A percentile compares a stretch with the other conserved stretches of the same genome.
These are phyloP conservation scores for Epinephelus awoara DNA, from an alignment of 2,797 vertebrate species.

Conservation along the genomic window DNA sequence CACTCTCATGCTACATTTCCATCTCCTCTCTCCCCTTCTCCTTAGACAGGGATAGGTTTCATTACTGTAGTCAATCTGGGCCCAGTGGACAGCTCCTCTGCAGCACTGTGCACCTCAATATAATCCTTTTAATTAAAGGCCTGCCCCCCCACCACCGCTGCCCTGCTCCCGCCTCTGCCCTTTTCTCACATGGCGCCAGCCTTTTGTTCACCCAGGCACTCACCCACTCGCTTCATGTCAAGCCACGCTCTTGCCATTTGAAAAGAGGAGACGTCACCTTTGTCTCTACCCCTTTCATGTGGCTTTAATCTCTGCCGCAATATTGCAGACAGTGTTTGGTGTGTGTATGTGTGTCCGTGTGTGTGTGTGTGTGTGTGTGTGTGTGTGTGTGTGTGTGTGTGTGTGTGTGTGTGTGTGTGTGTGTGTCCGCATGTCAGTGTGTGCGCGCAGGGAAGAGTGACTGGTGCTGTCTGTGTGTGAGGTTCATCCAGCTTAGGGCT, in stretches of 20 bases:
- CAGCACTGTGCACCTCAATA: slow-evolving; percentile 86
- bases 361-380: slow-evolving; percentile 41
- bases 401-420: slow-evolving; percentile 41
- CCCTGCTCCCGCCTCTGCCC: slow-evolving; percentile 82
- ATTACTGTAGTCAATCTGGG: slow-evolving; percentile 88
- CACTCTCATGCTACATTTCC: slow-evolving; percentile 18
- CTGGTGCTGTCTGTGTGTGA: slow-evolving; percentile 66
- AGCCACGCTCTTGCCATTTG: slow-evolving; percentile 86
- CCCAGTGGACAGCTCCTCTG: slow-evolving; percentile 85
- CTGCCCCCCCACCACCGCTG: slow-evolving; percentile 74
- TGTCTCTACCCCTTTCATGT: slow-evolving; percentile 86
- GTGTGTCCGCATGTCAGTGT: slow-evolving; percentile 45
- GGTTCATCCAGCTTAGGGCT: slow-evolving; percentile 82
- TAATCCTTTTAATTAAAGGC: slow-evolving; percentile 92
- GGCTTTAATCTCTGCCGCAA: slow-evolving; percentile 86
- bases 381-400: slow-evolving; percentile 50
- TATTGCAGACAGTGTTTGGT: slow-evolving; percentile 78
- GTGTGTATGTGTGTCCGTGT: slow-evolving; percentile 53
- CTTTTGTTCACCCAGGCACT: slow-evolving; percentile 87
- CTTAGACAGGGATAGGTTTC: slow-evolving; percentile 84
- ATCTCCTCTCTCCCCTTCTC: slow-evolving; percentile 59
- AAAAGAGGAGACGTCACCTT: slow-evolving; percentile 88
- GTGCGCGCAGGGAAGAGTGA: slow-evolving; percentile 51
- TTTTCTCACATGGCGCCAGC: slow-evolving; percentile 77
- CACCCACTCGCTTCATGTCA: slow-evolving; percentile 86